Base-by-base conservation (phyloP, 2,888 invertebrate genomes). In the Torymus tubicola region DNA sequence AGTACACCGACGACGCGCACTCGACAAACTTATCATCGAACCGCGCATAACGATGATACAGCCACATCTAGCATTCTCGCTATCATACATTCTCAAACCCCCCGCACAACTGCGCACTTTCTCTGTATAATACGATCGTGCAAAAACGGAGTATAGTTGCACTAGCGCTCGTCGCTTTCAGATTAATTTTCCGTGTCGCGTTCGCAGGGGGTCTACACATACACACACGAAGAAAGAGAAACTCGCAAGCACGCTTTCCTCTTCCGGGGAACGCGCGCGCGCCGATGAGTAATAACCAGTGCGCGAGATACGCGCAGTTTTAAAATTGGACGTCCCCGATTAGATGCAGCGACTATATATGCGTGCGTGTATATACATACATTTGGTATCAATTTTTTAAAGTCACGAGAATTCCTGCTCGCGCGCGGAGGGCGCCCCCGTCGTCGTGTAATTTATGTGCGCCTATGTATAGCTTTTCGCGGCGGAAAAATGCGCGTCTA, bases 321-420 rank as follows among this genome's bases (percentile, higher is more conserved):
- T 78, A 78, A 78, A 60, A 78, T 65, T 72, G 75, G 68, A 75
- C 13, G 61, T 18, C 31, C 21, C 63, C 13, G 64, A 57, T 74
- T 64, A 63, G 64, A 42, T 31, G 5, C 4, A 5, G 31, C 73
- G 21, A 21, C 21, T 21, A n/a, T n/a, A n/a, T n/a, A n/a, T n/a
- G n/a, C n/a, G n/a, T n/a, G n/a, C n/a, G 21, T 2, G 21, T n/a
- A 14, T 13, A 5, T 13, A 12, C 42, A 24, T 67, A 75, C 75
- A 68, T 68, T 75, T 68, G 60, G 75, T 60, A 75, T 75, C 52
- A 61, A 68, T 75, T 75, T 68, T 75, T 75, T 75, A 75, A 18
- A 10, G 52, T 16, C 31, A 10, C 2, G 10, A 12, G 16, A 57
- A 67, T 21, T 2, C n/a, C 55, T n/a, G 11, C 31, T 3, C 31